Percentiles rank a stretch among this genome's conserved stretches.
These are phyloP conservation scores for Caenorhabditis latens DNA, from an alignment of 1,140 invertebrate species.

Conservation along the genomic window DNA sequence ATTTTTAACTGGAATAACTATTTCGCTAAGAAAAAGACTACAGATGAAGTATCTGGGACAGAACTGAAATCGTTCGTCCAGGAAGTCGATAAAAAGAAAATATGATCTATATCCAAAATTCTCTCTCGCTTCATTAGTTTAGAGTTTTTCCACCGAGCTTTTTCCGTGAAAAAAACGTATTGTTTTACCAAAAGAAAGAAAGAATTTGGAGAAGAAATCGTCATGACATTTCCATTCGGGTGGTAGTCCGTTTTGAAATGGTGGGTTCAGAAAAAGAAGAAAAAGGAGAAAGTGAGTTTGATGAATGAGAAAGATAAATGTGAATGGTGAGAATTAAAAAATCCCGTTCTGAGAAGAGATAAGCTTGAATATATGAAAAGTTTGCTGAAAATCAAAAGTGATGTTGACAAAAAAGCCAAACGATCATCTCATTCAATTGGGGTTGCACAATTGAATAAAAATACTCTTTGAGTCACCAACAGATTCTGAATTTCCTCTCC, in stretches of 20 bases:
- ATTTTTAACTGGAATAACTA: no score
- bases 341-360: not conserved
- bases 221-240: not conserved
- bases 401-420: not conserved
- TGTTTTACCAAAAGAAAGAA: not conserved
- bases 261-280: no score
- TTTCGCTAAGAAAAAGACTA: no score
- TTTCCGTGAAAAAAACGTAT: not conserved
- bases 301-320: not conserved
- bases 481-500: no score
- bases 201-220: no score
- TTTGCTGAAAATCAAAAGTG: not conserved
- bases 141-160: constrained; percentile 4
- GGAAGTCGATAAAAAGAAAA: no score
- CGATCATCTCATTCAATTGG: not conserved
- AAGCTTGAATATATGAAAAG: not conserved
- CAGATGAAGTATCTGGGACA: no score
- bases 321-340: not conserved
- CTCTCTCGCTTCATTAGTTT: constrained; percentile 52
- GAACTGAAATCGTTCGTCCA: no score
- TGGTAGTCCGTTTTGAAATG: no score
- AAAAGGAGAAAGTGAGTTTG: no score
- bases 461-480: not conserved
- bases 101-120: no score
- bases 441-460: not conserved